Evolutionary conservation across 2,888 invertebrate species (phyloP).

Genomic region (Rhagonycha lutea): DNA sequence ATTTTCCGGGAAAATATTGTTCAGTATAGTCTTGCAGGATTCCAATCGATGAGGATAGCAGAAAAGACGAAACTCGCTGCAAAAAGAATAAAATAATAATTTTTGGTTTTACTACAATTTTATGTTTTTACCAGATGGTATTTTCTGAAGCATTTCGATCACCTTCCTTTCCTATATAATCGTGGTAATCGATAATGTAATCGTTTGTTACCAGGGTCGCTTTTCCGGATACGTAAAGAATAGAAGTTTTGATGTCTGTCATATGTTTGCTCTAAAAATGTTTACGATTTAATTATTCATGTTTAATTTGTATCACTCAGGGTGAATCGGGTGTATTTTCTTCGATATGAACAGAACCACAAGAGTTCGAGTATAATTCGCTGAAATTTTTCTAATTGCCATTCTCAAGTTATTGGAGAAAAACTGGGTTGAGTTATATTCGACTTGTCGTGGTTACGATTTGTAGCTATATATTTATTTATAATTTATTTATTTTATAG

Average conservation of each 20-base stretch:
- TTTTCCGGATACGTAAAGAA: conserved; percentile 76
- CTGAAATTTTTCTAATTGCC: too few species aligned
- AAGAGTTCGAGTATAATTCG: too few species aligned
- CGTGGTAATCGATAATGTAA: conserved; percentile 68
- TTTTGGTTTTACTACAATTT: neutral
- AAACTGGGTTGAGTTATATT: too few species aligned
- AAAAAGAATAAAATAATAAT: conserved; percentile 37
- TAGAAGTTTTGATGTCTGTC: conserved; percentile 83
- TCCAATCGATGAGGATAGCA: conserved; percentile 84
- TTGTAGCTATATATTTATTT: too few species aligned
- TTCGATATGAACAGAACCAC: too few species aligned
- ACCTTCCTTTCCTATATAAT: conserved; percentile 8
- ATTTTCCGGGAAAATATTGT: conserved; percentile 68
- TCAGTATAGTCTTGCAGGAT: conserved; percentile 72
- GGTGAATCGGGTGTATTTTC: neutral
- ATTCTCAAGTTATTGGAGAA: too few species aligned
- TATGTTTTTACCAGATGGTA: conserved; percentile 3
- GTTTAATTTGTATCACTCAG: neutral
- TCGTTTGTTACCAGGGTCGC: conserved; percentile 81
- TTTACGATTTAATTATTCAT: neutral
- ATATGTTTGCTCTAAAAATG: conserved; percentile 74
- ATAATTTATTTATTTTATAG: too few species aligned
- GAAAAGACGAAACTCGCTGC: conserved; percentile 81
- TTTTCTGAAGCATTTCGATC: neutral
- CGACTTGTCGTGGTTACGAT: too few species aligned